Conservation (phyloP, 2,797 vertebrate species). For the Intellagama lesueurii region DNA sequence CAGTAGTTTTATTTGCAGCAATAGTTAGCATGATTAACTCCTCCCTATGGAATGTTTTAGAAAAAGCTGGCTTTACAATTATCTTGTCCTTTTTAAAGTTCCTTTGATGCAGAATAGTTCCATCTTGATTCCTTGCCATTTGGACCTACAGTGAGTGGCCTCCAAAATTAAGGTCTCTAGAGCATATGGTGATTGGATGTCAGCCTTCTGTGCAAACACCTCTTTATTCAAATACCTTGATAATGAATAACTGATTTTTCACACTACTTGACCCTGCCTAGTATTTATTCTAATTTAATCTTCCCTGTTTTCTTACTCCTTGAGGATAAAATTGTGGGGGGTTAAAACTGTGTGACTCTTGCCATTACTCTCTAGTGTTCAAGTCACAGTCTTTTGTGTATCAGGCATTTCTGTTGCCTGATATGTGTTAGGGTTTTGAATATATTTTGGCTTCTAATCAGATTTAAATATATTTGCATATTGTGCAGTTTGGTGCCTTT, state of each 20-base stretch:
- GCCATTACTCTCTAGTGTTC: slow-evolving; percentile 40
- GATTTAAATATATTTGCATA: neutral
- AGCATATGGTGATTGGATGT: slow-evolving; percentile 23
- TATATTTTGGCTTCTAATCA: slow-evolving; percentile 20
- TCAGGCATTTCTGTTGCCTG: neutral
- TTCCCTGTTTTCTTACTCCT: slow-evolving; percentile 12
- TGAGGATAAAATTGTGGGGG: neutral
- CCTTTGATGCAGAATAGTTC: too few species aligned
- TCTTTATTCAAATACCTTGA: neutral
- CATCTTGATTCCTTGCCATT: neutral
- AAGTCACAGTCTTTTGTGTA: slow-evolving; percentile 6
- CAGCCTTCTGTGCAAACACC: neutral
- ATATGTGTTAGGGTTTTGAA: neutral
- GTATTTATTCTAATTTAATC: neutral
- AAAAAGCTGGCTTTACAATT: too few species aligned
- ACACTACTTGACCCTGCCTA: slow-evolving; percentile 1
- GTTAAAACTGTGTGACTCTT: slow-evolving; percentile 13
- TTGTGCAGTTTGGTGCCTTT: too few species aligned
- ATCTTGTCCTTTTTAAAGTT: too few species aligned
- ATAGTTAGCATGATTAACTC: slow-evolving; percentile 5
- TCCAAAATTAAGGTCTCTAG: neutral
- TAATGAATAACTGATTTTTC: slow-evolving; percentile 1
- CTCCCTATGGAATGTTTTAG: slow-evolving; percentile 9
- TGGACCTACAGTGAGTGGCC: neutral
- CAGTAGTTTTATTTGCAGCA: slow-evolving; percentile 23